A percentile compares a stretch with the other conserved stretches of the same genome.
Conservation (phyloP, 2,113 vertebrate genomes). For the Willisornis vidua region DNA sequence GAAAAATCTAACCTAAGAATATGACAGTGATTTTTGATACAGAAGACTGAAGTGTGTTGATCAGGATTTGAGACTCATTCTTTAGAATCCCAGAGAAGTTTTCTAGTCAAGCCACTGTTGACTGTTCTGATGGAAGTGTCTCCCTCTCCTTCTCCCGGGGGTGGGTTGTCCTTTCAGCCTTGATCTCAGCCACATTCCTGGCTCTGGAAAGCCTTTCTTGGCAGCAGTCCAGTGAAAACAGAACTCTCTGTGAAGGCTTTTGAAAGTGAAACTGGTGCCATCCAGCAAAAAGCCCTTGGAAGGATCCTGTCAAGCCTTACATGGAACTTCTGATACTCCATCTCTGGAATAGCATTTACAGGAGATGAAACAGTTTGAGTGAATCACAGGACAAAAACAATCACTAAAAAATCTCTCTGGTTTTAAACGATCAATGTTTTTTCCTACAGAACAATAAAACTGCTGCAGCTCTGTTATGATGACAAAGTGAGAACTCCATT, state of each 20-base stretch:
- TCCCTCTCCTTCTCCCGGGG: neutral
- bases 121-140: neutral
- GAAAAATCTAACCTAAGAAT: neutral
- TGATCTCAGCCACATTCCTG: neutral
- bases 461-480: neutral
- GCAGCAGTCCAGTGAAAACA: neutral
- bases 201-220: neutral
- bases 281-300: neutral
- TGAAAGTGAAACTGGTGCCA: neutral
- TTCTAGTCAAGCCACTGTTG: neutral
- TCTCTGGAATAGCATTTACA: neutral
- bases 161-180: neutral
- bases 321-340: neutral
- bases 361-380: neutral
- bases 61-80: neutral
- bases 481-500: neutral
- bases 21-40: neutral
- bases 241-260: neutral
- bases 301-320: neutral
- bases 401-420: neutral
- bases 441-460: neutral
- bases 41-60: neutral
- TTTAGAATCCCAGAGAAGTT: neutral
- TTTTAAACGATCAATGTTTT: neutral
- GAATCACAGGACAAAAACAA: neutral